Base-by-base conservation (phyloP, 2,888 invertebrate species). In the Callosobruchus maculatus region DNA sequence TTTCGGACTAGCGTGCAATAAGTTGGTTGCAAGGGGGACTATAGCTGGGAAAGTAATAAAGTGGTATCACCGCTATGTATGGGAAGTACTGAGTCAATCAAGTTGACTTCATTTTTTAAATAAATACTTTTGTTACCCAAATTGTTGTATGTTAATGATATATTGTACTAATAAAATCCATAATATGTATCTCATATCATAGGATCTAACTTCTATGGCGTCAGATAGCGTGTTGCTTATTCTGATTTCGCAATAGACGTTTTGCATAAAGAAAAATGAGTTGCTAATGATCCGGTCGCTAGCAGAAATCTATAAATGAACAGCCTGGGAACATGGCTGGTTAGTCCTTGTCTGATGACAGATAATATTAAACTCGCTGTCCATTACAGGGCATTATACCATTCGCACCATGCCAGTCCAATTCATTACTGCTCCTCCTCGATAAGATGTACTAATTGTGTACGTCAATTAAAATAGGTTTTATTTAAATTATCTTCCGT, bases 401-500 rank as follows among this genome's bases (percentile, higher is more conserved):
- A 22, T 70, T 22, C 20, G 70, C n/a, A 21, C 69, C 70, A 26
- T 72, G 26, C 72, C 72, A 75, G 72, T 72, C 75, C 73, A 75
- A 71, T 71, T 71, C 70, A 20, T 67, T 74, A 71, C 49, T 18
- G 49, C 49, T 13, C 18, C n/a, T n/a, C n/a, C 49, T 49, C 49
- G 49, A 75, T 72, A 67, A 73, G 71, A 21, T 71, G 71, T 30
- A 76, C 74, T 74, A 76, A 74, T 76, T 73, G 74, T 73, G 71
- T 70, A 68, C 74, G 76, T 71, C 76, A 76, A 76, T 74, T 76
- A 76, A 74, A 76, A 76, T 70, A 49, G 71, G 74, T 73, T 74
- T 73, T 74, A 76, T 76, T 72, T 71, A 73, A 76, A 74, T 75
- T 68, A 72, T 71, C 13, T 49, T 13, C 49, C 49, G 49, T 49